Evolutionary conservation across 2,797 vertebrate species (phyloP), one percentile per base, ranked within the genome.

Genomic region (Melanotaenia trifasciata): DNA sequence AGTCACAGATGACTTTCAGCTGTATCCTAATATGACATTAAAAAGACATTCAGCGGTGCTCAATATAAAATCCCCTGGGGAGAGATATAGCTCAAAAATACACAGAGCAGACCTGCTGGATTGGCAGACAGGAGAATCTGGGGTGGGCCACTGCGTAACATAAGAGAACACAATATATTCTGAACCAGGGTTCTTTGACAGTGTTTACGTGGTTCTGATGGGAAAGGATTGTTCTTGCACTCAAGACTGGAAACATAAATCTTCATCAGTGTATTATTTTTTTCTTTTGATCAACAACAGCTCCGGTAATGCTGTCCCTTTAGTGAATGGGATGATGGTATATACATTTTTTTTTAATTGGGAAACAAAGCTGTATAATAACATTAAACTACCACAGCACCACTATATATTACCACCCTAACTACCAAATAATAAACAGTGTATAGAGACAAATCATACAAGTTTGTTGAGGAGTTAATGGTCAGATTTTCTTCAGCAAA

Each of bases 31-130:
- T 69, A 73, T 84, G 76, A 90, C 83, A 84, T 92, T 88, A 85
- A 80, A 89, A 91, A 91, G 84, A 84, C 78, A 79, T 80, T 83
- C 76, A 58, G 64, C 14, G 12, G 61, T 54, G 79, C 76, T 86
- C 74, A 53, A 26, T 58, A 69, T 62, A 40, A 67, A 80, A 79
- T 38, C 67, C 90, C 75, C 78, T 0, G 0, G 38, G 81, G 90
- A 81, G 72, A 68, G 66, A 88, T 84, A 79, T 24, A 75, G 75
- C 73, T 75, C 81, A 79, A 61, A 86, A 79, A 83, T 92, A 90
- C 85, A 92, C 32, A 91, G 83, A 91, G 85, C 92, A 93, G 91
- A 58, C 86, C 89, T 85, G 86, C 73, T 74, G 72, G 66, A 72
- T 81, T 90, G 90, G 90, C 88, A 87, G 80, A 32, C 63, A 72